A percentile compares a stretch with the other conserved stretches of the same genome.
phyloP scores from a whole-genome alignment of 2,113 vertebrate species.

The Microcebus tavaratra region DNA sequence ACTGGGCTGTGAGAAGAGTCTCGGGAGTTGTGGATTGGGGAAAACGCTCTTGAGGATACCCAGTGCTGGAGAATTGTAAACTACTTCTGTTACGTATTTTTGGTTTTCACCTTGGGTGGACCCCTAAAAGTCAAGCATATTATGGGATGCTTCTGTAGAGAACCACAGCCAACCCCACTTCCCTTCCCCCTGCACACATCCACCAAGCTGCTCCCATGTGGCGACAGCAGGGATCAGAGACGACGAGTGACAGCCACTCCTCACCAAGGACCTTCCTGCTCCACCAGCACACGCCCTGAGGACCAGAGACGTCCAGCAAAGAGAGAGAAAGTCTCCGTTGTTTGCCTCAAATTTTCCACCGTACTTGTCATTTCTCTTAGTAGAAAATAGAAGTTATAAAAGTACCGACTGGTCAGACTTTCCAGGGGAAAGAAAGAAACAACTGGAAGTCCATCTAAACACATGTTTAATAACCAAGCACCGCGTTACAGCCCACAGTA shows the following conservation, averaged over 20 bases:
- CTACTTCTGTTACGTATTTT: rapidly evolving
- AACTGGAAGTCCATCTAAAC: not conserved
- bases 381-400: too few relatives aligned
- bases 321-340: rapidly evolving
- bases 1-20: rapidly evolving
- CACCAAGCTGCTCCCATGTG: too few relatives aligned
- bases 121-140: not conserved
- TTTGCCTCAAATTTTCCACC: rapidly evolving
- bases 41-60: rapidly evolving
- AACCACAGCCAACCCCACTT: not conserved
- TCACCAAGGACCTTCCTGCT: rapidly evolving
- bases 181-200: too few relatives aligned
- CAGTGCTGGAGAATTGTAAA: rapidly evolving
- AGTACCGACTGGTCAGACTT: rapidly evolving
- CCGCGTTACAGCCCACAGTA: rapidly evolving
- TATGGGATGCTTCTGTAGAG: not conserved
- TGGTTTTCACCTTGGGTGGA: not conserved
- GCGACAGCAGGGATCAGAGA: rapidly evolving
- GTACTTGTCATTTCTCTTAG: not conserved
- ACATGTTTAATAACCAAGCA: rapidly evolving
- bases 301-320: not conserved
- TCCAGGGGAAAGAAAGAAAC: not conserved
- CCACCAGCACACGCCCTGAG: too few relatives aligned
- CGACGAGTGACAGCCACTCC: rapidly evolving
- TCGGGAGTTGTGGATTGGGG: rapidly evolving